Evolutionary conservation across 2,888 invertebrate genomes (phyloP), one percentile per base, ranked within the genome.

Genomic region (Nemotelus nigrinus): DNA sequence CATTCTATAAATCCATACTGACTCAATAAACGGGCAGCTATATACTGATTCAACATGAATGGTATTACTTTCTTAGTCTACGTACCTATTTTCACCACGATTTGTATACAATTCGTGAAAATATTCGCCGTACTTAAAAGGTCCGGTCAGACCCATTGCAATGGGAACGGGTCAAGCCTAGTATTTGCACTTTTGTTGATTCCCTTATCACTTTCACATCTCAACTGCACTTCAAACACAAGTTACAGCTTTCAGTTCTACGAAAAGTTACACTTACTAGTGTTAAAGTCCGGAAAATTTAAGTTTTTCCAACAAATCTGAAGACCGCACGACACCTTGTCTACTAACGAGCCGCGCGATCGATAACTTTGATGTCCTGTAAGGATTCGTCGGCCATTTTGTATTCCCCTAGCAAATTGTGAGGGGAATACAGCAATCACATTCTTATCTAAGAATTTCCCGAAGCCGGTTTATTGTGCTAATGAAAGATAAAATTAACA

Each of bases 91-190:
- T 81, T 86, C 85, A 39, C 84, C 83, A 81, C 84, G 85, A 81
- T 84, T 85, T 6, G 87, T 86, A 78, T 86, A 87, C 72, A 87
- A 82, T 81, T 87, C 87, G 80, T 87, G 87, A 81, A 87, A 87
- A 82, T 87, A 83, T 83, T 86, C 87, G 72, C 87, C 87, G 83
- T 87, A 87, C 83, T 86, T 86, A 53, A 84, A 80, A 48, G 87
- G 87, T 83, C 87, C 86, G 72, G 87, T 82, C 78, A 87, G 82
- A 58, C 87, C 86, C 81, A 87, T 80, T 76, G 70, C 70, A 2
- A 44, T 8, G 44, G n/a, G 25, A 25, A 1, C 25, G 0, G 5
- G 39, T 25, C 50, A 1, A 50, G 39, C 48, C 47, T 48, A 44
- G 4, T 47, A 25, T 3, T 8, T 68, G 6, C 48, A 25, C 67